These are phyloP conservation scores for Acronicta leporina DNA, from an alignment of 2,888 invertebrate species.

Conservation along the genomic window DNA sequence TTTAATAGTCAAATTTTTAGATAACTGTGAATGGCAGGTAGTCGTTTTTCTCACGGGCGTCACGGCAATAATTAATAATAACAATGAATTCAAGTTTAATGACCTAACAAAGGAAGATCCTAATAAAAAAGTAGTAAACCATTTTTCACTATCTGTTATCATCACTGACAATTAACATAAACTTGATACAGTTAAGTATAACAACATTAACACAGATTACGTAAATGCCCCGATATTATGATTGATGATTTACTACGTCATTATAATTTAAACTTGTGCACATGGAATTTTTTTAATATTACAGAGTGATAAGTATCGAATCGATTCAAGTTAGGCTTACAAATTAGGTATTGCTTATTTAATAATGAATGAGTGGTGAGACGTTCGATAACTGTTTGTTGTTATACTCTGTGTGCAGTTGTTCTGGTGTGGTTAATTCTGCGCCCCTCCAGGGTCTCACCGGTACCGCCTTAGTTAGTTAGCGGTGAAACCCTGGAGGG, in stretches of 20 bases:
- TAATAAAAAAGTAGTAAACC: neutral
- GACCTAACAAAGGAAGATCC: slow-evolving; percentile 10
- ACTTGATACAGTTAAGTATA: neutral
- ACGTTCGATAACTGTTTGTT: no score
- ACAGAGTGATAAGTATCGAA: neutral
- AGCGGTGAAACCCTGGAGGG: no score
- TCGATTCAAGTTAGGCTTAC: no score
- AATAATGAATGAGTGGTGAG: no score
- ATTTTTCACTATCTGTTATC: neutral
- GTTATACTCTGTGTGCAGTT: no score
- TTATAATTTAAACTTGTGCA: neutral
- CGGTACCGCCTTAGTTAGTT: no score
- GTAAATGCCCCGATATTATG: no score
- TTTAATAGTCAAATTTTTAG: neutral
- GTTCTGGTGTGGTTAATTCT: no score
- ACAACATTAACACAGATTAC: neutral
- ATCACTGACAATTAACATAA: no score
- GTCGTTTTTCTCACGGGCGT: slow-evolving; percentile 27
- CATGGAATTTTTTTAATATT: no score
- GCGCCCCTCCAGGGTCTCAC: no score
- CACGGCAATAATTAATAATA: slow-evolving; percentile 19
- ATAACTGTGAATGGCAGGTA: slow-evolving; percentile 18
- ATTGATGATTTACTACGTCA: slow-evolving; percentile 1
- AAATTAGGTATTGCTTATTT: no score
- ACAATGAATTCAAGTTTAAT: slow-evolving; percentile 28